Conservation (phyloP, 2,797 vertebrate genomes). For the Rhodeus uyekii region DNA sequence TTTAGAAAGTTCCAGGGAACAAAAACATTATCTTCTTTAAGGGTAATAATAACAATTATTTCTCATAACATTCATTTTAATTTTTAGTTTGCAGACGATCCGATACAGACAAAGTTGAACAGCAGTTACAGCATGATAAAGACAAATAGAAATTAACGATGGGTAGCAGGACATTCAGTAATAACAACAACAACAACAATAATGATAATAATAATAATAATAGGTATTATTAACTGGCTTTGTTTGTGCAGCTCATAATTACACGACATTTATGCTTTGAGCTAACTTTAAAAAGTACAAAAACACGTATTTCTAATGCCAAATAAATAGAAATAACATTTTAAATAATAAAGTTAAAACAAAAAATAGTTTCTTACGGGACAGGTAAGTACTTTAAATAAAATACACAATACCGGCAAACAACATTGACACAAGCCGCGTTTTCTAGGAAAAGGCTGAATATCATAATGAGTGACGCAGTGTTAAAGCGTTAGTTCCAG, state of each 20-base stretch:
- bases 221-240: slow-evolving; percentile 4
- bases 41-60: not conserved
- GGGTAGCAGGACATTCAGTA: not conserved
- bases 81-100: not conserved
- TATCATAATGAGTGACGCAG: not conserved
- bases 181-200: slow-evolving; percentile 1
- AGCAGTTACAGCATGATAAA: slow-evolving; percentile 22
- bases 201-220: not conserved
- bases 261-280: slow-evolving; percentile 26
- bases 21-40: not conserved
- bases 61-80: not conserved
- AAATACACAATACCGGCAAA: slow-evolving; percentile 47
- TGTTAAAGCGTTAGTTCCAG: slow-evolving; percentile 72
- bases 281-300: slow-evolving; percentile 22
- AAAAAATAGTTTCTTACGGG: slow-evolving; percentile 18
- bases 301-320: slow-evolving; percentile 7
- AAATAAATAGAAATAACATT: slow-evolving; percentile 48
- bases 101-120: slow-evolving; percentile 16
- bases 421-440: slow-evolving; percentile 22
- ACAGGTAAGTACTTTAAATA: slow-evolving; percentile 47
- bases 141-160: not conserved
- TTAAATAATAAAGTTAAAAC: slow-evolving; percentile 31
- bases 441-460: not conserved
- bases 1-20: not conserved
- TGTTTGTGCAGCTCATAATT: slow-evolving; percentile 6